These are phyloP conservation scores for Lutjanus argentimaculatus DNA, from an alignment of 2,797 vertebrate species.

Conservation along the genomic window DNA sequence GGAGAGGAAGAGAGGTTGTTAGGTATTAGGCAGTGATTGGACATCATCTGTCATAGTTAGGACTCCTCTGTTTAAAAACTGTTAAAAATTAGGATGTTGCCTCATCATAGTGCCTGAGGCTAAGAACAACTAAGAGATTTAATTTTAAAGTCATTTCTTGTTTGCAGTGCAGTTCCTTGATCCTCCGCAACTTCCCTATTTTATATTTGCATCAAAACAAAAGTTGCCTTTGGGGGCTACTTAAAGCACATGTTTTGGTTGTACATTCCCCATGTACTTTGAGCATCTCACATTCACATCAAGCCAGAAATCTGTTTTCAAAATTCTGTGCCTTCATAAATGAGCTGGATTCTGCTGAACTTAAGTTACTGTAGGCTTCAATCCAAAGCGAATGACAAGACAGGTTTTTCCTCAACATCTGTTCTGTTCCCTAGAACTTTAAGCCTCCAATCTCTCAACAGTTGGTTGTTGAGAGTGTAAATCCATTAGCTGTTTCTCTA, in stretches of 20 bases:
- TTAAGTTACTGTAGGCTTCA: slow-evolving; percentile 24
- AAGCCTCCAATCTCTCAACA: slow-evolving; percentile 55
- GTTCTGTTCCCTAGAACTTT: slow-evolving; percentile 31
- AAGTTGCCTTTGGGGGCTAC: slow-evolving; percentile 34
- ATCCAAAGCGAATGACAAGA: slow-evolving; percentile 31
- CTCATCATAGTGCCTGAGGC: slow-evolving; percentile 15
- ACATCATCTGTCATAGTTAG: slow-evolving; percentile 17
- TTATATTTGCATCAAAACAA: slow-evolving; percentile 42
- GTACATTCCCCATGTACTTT: slow-evolving; percentile 19
- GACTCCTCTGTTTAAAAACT: neutral
- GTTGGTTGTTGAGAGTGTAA: slow-evolving; percentile 42
- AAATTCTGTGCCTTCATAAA: slow-evolving; percentile 3
- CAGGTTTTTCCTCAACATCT: slow-evolving; percentile 50
- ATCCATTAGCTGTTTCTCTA: slow-evolving; percentile 48
- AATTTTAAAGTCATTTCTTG: slow-evolving; percentile 35
- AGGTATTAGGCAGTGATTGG: slow-evolving; percentile 14
- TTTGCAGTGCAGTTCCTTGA: slow-evolving; percentile 34
- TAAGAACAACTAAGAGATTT: slow-evolving; percentile 20
- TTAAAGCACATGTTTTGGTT: slow-evolving; percentile 39
- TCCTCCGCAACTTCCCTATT: slow-evolving; percentile 33
- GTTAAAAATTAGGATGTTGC: slow-evolving; percentile 39
- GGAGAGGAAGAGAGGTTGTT: neutral
- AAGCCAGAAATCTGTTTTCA: slow-evolving; percentile 29
- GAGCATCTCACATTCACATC: slow-evolving; percentile 19
- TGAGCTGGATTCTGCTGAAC: slow-evolving; percentile 18